phyloP scores from a whole-genome alignment of 2,113 vertebrate genomes.

The Oostethus manadensis region DNA sequence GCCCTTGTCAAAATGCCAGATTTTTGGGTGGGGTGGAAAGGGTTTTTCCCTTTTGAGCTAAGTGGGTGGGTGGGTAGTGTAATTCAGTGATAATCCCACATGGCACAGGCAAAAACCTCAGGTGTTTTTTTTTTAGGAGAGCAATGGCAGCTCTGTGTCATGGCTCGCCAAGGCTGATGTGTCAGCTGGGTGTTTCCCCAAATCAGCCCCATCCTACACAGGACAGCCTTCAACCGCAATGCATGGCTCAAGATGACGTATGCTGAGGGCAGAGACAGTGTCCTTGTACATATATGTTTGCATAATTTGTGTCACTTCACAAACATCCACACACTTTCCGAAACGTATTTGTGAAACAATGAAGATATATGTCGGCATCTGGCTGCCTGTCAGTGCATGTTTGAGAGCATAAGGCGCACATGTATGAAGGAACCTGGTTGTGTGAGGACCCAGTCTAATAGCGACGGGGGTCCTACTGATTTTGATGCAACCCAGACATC shows the following conservation, averaged over 20 bases:
- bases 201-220: conserved; percentile 45
- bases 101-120: conserved; percentile 67
- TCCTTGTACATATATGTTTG: conserved; percentile 29
- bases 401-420: conserved; percentile 16
- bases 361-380: conserved; percentile 33
- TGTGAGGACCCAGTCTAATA: conserved; percentile 22
- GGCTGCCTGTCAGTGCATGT: conserved; percentile 38
- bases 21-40: conserved; percentile 58
- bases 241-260: conserved; percentile 60
- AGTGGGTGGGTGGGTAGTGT: conserved; percentile 44
- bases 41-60: conserved; percentile 15
- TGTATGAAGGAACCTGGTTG: conserved; percentile 29
- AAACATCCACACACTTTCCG: conserved; percentile 8
- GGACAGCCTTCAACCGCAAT: conserved; percentile 55
- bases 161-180: conserved; percentile 46
- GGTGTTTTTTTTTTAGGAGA: conserved; percentile 52
- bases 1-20: conserved; percentile 71
- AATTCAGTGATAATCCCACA: conserved; percentile 59
- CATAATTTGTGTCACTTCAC: conserved; percentile 46
- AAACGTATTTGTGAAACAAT: conserved; percentile 33
- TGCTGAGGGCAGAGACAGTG: conserved; percentile 54
- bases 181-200: conserved; percentile 65
- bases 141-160: conserved; percentile 52
- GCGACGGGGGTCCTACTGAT: conserved; percentile 42
- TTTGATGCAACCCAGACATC: conserved; percentile 66